Evolutionary conservation across 2,113 vertebrate species (phyloP).

Genomic region (Tupaia chinensis): DNA sequence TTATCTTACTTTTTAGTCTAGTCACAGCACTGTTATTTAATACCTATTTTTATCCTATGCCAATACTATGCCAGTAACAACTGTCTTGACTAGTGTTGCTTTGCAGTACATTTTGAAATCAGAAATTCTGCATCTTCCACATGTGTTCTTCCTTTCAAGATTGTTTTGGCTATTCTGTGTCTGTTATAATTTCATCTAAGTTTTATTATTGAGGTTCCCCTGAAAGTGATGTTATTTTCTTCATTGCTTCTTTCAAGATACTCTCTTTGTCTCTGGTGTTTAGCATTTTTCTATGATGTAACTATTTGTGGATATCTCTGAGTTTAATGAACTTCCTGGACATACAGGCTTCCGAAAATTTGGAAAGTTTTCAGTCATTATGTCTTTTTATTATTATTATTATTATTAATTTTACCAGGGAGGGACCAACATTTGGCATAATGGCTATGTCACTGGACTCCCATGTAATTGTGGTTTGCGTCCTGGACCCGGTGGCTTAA

Average conservation of each 20-base stretch:
- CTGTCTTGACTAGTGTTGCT: neutral
- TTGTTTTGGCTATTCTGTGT: neutral
- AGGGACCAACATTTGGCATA: too few relatives aligned
- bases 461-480: too few relatives aligned
- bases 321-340: neutral
- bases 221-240: constrained; percentile 7
- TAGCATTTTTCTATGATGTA: constrained; percentile 30
- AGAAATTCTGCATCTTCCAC: neutral
- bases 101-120: neutral
- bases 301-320: neutral
- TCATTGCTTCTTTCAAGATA: constrained; percentile 28
- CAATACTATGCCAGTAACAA: neutral
- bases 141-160: neutral
- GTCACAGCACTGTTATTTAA: neutral
- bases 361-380: neutral
- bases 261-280: constrained; percentile 28
- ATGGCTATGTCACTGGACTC: too few relatives aligned
- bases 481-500: too few relatives aligned
- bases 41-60: neutral
- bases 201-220: neutral
- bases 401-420: too few relatives aligned
- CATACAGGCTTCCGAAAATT: neutral
- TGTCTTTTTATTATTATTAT: neutral
- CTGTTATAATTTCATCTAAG: neutral
- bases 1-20: neutral